Percentiles rank a stretch among this genome's conserved stretches.
These are phyloP conservation scores for Nansenia antarctica DNA, from an alignment of 2,113 vertebrate species.

Conservation along the genomic window DNA sequence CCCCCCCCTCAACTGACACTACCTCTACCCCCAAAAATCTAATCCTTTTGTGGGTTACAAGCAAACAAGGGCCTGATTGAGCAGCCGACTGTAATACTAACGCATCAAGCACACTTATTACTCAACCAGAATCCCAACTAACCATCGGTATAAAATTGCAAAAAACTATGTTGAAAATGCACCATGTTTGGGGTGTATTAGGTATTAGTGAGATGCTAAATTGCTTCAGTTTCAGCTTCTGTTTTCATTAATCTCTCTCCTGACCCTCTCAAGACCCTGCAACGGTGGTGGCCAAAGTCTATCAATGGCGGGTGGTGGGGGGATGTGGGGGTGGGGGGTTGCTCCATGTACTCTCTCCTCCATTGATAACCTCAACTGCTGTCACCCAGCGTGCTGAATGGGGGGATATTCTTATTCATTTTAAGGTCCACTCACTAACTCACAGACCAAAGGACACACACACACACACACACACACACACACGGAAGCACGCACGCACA, in stretches of 20 bases:
- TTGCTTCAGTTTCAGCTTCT: neutral
- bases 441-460: neutral
- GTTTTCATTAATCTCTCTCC: neutral
- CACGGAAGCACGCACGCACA: neutral
- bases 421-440: conserved; percentile 17
- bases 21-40: too few relatives aligned
- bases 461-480: neutral
- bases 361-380: conserved; percentile 29
- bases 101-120: too few relatives aligned
- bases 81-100: too few relatives aligned
- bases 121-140: too few relatives aligned
- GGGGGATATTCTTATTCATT: conserved; percentile 32
- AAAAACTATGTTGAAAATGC: too few relatives aligned
- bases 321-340: conserved; percentile 18
- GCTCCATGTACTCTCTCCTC: conserved; percentile 12
- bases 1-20: too few relatives aligned
- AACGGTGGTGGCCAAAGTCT: too few relatives aligned
- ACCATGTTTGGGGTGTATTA: too few relatives aligned
- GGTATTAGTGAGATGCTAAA: neutral
- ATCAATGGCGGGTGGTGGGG: too few relatives aligned
- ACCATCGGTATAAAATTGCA: too few relatives aligned
- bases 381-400: conserved; percentile 37
- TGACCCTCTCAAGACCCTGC: conserved; percentile 2
- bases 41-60: too few relatives aligned
- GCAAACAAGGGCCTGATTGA: too few relatives aligned